A percentile compares a stretch with the other conserved stretches of the same genome.
Conservation (phyloP, 2,888 invertebrate species). For the Petrolisthes cinctipes region DNA sequence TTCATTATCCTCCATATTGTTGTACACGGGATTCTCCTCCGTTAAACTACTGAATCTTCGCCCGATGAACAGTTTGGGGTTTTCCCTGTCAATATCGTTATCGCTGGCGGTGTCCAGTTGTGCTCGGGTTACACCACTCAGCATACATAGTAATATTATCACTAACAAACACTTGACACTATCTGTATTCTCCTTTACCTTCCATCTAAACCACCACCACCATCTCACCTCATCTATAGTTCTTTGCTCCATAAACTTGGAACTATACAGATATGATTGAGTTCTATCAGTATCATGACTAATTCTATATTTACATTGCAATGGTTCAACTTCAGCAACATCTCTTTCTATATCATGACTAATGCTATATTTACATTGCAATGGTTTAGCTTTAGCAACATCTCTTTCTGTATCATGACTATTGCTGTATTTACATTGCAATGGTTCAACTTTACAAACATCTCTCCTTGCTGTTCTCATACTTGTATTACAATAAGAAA, state of each 20-base stretch:
- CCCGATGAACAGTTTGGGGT: constrained; percentile 35
- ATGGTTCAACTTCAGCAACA: too few species aligned
- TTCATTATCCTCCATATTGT: neutral
- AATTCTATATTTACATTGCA: neutral
- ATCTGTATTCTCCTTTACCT: constrained; percentile 37
- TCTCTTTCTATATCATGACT: too few species aligned
- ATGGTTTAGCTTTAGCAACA: too few species aligned
- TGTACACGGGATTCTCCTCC: constrained; percentile 2
- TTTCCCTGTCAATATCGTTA: constrained; percentile 12
- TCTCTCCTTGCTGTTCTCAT: too few species aligned
- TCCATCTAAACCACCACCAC: constrained; percentile 23
- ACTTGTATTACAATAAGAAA: too few species aligned
- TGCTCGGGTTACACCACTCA: constrained; percentile 23
- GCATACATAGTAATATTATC: constrained; percentile 36
- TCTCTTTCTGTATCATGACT: too few species aligned
- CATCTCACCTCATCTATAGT: constrained; percentile 32
- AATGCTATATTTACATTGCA: too few species aligned
- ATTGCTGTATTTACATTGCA: too few species aligned
- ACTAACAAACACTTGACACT: constrained; percentile 25
- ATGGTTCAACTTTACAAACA: too few species aligned
- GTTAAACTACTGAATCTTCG: constrained; percentile 49
- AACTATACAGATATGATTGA: constrained; percentile 28
- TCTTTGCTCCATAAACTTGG: constrained; percentile 33
- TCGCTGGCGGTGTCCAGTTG: constrained; percentile 17
- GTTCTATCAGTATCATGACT: neutral